Conservation (phyloP, 2,888 invertebrate species). For the Epirrhoe alternata region DNA sequence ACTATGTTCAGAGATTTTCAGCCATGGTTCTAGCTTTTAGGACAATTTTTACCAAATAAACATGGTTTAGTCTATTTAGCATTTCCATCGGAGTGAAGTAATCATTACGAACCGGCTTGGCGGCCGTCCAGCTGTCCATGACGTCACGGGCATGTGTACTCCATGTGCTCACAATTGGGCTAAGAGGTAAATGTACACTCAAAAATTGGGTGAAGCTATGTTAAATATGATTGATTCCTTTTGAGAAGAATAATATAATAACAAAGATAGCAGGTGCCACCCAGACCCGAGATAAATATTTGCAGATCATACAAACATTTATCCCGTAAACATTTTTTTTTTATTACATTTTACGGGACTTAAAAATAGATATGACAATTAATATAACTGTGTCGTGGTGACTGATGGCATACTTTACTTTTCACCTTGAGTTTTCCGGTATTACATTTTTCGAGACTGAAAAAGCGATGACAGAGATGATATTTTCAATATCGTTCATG, state of each 20-base stretch:
- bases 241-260: too few relatives aligned
- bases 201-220: slow-evolving; percentile 8
- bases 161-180: slow-evolving; percentile 35
- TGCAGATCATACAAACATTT: too few relatives aligned
- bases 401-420: slow-evolving; percentile 32
- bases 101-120: slow-evolving; percentile 28
- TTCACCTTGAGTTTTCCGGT: slow-evolving; percentile 42
- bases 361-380: slow-evolving; percentile 34
- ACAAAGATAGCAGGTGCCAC: background rate
- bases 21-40: background rate
- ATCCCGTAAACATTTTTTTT: too few relatives aligned
- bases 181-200: slow-evolving; percentile 35
- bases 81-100: slow-evolving; percentile 24
- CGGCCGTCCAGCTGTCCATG: slow-evolving; percentile 32
- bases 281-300: too few relatives aligned
- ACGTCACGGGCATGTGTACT: slow-evolving; percentile 35
- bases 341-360: slow-evolving; percentile 11
- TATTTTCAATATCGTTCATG: slow-evolving; percentile 4
- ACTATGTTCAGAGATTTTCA: background rate
- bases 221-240: too few relatives aligned
- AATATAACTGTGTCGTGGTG: slow-evolving; percentile 28
- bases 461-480: slow-evolving; percentile 4
- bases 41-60: slow-evolving; percentile 10
- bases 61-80: slow-evolving; percentile 12
- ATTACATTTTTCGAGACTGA: slow-evolving; percentile 17